Evolutionary conservation across 2,797 vertebrate species (phyloP), one percentile per base, ranked within the genome.

Genomic region (Champsocephalus esox): DNA sequence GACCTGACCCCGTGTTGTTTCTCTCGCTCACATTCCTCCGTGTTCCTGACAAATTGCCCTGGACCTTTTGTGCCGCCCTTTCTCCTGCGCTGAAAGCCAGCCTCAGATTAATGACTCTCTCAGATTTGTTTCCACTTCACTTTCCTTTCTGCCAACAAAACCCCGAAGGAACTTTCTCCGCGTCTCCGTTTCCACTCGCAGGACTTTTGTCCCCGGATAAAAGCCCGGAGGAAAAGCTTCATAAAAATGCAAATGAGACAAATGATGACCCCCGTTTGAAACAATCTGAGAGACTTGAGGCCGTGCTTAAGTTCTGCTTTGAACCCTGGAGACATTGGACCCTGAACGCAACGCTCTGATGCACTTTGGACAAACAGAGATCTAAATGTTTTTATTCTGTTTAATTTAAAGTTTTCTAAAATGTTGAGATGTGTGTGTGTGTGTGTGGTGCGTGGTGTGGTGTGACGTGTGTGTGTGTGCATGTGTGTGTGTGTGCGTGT

Each of bases 281-380:
- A 21, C 83, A 81, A 78, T 87, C 66, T 28, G 75, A 82, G 75
- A 77, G 65, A 68, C 82, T 84, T 83, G 74, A 92, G 87, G 79
- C 79, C 81, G 69, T 78, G 84, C 89, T 21, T 21, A 2, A 21
- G 71, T 74, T 85, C 77, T 34, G 34, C 5, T 38, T 38, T 38
- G 8, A 79, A 87, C 66, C 82, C 50, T 95, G 95, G 95, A 94
- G 92, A 95, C 95, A 90, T 89, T 87, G 96, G 95, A 92, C n/a
- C 68, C 94, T 95, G 95, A 94, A 94, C 95, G 95, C 60, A 70
- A 66, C 17, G 75, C 96, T 96, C 95, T 95, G 94, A 96, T 93
- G 97, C 96, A 97, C 96, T 97, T 97, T 93, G 86, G 41, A 63
- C 61, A 74, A 65, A 5, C 38, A 11, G 52, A 58, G 28, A 28